Conservation (phyloP, 2,888 invertebrate genomes). For the Erebia palarica region DNA sequence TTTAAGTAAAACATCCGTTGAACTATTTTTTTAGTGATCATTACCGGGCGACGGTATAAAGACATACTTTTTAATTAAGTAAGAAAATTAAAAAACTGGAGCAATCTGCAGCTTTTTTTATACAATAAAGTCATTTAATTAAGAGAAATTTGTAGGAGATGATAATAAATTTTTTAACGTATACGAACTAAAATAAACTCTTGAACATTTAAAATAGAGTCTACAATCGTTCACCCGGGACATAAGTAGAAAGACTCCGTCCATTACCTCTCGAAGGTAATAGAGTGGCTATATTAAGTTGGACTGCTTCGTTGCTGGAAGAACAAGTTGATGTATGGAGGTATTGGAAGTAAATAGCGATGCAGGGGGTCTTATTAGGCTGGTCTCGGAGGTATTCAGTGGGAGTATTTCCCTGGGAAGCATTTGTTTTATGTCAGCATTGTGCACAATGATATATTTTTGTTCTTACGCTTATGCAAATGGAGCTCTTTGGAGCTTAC, state of each 20-base stretch:
- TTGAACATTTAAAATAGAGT: not conserved
- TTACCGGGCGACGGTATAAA: not conserved
- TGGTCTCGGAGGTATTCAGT: slow-evolving; percentile 22
- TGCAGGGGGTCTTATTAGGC: slow-evolving; percentile 9
- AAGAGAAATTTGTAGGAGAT: slow-evolving; percentile 9
- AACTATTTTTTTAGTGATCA: not conserved
- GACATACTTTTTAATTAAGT: not conserved
- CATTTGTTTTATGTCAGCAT: slow-evolving; percentile 27
- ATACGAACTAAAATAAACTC: not conserved
- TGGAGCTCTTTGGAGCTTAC: not conserved
- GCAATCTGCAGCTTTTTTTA: not conserved
- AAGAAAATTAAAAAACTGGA: not conserved
- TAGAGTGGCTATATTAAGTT: slow-evolving; percentile 27
- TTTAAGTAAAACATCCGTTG: not conserved
- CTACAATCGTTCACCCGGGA: slow-evolving; percentile 4
- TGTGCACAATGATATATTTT: slow-evolving; percentile 11
- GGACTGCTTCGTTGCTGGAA: slow-evolving; percentile 19
- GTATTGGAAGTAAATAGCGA: slow-evolving; percentile 20
- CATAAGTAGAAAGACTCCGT: slow-evolving; percentile 17
- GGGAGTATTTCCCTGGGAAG: slow-evolving; percentile 20
- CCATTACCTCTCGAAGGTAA: slow-evolving; percentile 26
- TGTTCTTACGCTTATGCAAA: not conserved
- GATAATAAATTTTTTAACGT: not conserved
- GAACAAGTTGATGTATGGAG: slow-evolving; percentile 14
- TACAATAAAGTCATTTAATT: slow-evolving; percentile 7